Conservation (phyloP, 2,888 invertebrate genomes). For the Creontiades dilutus region DNA sequence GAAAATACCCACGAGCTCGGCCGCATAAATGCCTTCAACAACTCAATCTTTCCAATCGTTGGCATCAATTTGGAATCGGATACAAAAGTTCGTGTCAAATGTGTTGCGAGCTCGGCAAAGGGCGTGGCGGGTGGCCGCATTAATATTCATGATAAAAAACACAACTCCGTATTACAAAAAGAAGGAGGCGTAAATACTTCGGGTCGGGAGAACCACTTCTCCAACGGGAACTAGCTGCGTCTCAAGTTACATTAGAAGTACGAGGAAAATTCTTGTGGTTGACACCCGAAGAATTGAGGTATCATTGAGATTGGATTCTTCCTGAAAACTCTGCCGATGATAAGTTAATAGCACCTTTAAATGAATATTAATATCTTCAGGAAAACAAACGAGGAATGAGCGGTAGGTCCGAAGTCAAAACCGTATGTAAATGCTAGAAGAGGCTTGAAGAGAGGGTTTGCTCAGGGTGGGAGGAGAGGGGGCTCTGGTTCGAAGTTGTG, state of each 20-base stretch:
- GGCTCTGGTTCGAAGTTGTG: constrained; percentile 49
- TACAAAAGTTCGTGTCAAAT: constrained; percentile 48
- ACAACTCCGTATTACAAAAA: constrained; percentile 49
- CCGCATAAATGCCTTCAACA: constrained; percentile 23
- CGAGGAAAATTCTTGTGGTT: constrained; percentile 56
- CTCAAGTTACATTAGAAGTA: constrained; percentile 51
- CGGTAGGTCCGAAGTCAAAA: constrained; percentile 55
- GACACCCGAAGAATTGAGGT: constrained; percentile 31
- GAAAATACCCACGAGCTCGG: constrained; percentile 23
- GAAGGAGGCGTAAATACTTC: neutral
- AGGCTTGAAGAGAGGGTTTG: constrained; percentile 7
- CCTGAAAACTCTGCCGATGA: constrained; percentile 48
- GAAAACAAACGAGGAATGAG: constrained; percentile 55
- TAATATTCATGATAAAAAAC: constrained; percentile 62
- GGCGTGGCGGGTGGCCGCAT: constrained; percentile 65
- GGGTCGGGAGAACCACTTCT: neutral
- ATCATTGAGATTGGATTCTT: constrained; percentile 34
- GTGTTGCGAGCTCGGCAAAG: constrained; percentile 22
- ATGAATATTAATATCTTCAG: constrained; percentile 64
- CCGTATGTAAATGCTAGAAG: constrained; percentile 65
- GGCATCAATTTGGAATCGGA: constrained; percentile 42
- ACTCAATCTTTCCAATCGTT: constrained; percentile 7
- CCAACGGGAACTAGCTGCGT: neutral
- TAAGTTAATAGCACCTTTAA: constrained; percentile 67
- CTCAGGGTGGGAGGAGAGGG: constrained; percentile 21